Evolutionary conservation across 2,888 invertebrate species (phyloP).

Genomic region (Mimumesa dahlbomi): DNA sequence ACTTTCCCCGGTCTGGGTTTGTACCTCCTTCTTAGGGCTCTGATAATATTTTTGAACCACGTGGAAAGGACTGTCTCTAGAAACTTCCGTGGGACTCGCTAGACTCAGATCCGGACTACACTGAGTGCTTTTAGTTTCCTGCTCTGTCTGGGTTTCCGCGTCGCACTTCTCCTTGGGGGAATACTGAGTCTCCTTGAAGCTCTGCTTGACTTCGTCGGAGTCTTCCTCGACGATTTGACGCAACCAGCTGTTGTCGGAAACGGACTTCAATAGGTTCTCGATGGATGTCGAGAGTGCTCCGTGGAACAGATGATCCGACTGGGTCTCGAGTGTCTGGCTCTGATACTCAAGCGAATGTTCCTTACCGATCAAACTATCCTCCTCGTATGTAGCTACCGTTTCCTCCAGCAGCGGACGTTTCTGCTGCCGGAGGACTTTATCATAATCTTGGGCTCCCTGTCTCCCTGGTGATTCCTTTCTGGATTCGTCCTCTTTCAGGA

Average conservation of each 20-base stretch:
- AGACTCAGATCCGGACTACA: constrained; percentile 62
- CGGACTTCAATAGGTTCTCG: constrained; percentile 36
- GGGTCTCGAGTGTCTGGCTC: constrained; percentile 69
- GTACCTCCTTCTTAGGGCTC: constrained; percentile 70
- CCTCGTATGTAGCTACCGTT: constrained; percentile 25
- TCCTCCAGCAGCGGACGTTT: constrained; percentile 47
- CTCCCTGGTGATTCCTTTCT: not conserved
- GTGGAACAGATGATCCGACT: constrained; percentile 44
- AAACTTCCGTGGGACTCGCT: constrained; percentile 19
- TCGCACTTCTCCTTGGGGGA: constrained; percentile 64
- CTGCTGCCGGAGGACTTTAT: constrained; percentile 31
- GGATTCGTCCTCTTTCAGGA: not conserved
- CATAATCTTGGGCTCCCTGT: constrained; percentile 27
- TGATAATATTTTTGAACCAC: constrained; percentile 47
- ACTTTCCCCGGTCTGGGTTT: constrained; percentile 74
- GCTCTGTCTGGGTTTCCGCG: constrained; percentile 64
- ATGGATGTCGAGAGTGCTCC: constrained; percentile 29
- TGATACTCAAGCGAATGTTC: constrained; percentile 71
- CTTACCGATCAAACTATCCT: constrained; percentile 65
- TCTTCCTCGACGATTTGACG: constrained; percentile 20
- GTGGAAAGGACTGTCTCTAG: constrained; percentile 21
- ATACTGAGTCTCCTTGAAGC: constrained; percentile 63
- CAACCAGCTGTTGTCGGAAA: constrained; percentile 36
- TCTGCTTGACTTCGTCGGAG: constrained; percentile 31
- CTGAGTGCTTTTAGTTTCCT: constrained; percentile 71